phyloP scores from a whole-genome alignment of 2,888 invertebrate species.

The Athalia circularis region DNA sequence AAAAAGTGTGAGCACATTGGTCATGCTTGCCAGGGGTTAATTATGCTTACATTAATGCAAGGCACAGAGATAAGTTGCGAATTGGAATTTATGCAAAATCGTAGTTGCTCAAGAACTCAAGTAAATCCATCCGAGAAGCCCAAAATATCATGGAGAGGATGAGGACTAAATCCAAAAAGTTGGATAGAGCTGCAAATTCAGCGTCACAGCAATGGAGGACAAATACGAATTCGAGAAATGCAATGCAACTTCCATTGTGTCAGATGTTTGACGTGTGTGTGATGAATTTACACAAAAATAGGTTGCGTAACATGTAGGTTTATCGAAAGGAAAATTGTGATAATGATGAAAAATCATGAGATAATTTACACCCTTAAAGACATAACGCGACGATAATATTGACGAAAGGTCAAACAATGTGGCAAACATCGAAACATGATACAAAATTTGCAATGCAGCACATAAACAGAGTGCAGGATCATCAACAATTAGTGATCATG shows the following conservation, averaged over 20 bases:
- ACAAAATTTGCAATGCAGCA: conserved; percentile 32
- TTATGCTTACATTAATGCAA: too few species aligned
- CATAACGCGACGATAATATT: conserved; percentile 1
- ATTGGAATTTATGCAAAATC: too few species aligned
- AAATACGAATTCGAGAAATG: neutral
- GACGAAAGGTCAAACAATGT: neutral
- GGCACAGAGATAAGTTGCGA: too few species aligned
- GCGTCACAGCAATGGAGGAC: neutral
- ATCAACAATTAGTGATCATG: neutral
- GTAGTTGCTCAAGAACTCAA: too few species aligned
- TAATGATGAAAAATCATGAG: neutral
- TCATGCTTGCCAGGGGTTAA: too few species aligned
- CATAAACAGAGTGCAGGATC: conserved; percentile 19
- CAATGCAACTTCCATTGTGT: conserved; percentile 10
- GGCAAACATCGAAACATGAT: conserved; percentile 41
- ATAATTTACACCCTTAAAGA: neutral
- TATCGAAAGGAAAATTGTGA: neutral
- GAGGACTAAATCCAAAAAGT: conserved; percentile 3
- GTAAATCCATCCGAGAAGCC: too few species aligned
- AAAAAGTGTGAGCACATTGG: too few species aligned
- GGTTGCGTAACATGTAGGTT: conserved; percentile 2
- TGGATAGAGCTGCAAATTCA: conserved; percentile 1
- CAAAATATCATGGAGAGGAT: neutral
- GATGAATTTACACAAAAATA: neutral
- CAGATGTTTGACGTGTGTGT: neutral